Conservation (phyloP, 2,113 vertebrate genomes). For the Entomyzon cyanotis region DNA sequence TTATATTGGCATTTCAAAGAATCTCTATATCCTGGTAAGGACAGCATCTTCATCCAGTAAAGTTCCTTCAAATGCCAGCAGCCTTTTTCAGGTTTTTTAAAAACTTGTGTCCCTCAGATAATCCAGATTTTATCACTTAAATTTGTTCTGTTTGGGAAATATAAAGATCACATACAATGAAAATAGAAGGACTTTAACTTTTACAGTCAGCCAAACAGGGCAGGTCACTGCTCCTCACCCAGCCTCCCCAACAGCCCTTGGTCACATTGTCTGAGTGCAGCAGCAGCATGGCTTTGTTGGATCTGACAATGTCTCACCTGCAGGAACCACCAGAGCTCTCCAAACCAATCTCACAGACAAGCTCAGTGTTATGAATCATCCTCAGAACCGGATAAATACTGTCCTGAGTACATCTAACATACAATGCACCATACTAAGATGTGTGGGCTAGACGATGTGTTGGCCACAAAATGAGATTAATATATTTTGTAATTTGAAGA, state of each 20-base stretch:
- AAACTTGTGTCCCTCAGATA: background rate
- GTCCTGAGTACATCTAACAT: background rate
- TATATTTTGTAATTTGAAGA: too few relatives aligned
- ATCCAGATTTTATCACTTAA: background rate
- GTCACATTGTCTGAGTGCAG: background rate
- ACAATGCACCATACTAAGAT: background rate
- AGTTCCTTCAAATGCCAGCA: background rate
- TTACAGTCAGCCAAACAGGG: background rate
- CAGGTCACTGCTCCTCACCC: rapidly evolving
- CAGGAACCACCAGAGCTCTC: background rate
- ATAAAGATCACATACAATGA: background rate
- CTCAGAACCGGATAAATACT: background rate
- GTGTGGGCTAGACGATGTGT: background rate
- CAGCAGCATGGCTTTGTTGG: background rate
- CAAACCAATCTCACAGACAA: background rate
- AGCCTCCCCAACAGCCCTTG: background rate
- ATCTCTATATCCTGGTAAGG: background rate
- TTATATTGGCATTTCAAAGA: background rate
- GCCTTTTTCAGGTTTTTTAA: rapidly evolving
- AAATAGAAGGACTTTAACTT: background rate
- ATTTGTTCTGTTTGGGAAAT: background rate
- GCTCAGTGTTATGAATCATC: background rate
- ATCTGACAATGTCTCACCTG: background rate
- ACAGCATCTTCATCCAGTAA: background rate
- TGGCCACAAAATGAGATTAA: background rate